Base-by-base conservation (phyloP, 2,797 vertebrate genomes). In the Alca torda region DNA sequence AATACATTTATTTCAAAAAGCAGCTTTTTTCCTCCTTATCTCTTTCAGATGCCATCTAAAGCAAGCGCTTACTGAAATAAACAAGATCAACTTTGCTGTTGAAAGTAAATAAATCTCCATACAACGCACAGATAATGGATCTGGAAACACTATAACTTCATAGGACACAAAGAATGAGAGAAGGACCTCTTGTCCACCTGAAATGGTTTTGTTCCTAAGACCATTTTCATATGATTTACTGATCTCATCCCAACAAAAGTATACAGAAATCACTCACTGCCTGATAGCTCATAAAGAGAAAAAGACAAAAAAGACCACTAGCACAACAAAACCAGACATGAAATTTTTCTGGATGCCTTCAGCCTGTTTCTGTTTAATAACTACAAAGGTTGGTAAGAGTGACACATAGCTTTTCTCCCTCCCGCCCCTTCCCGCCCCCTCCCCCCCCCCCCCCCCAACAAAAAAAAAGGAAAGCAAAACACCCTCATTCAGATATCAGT, bases 1-100 rank as follows among this genome's bases (percentile, higher is more conserved):
- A 64, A 88, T 57, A 87, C 61, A 90, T 93, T 74, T 84, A 77
- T 83, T 89, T 94, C 84, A 80, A 97, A 92, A 83, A 81, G 30
- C 18, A 56, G 65, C 25, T 57, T 92, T 94, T 81, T 91, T 54
- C 30, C 35, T 81, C 43, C 53, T 68, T 46, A 23, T 43, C 65
- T 48, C 50, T 57, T 85, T 92, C 87, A 87, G 89, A 81, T 83
- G 82, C 23, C 51, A 78, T 83, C 75, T 74, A 91, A 81, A 94
- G 60, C 68, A 79, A 94, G 90, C 70, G 86, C 72, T 84, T 96
- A 69, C 53, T 76, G 90, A 90, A 96, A 87, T 86, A 91, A 94
- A 96, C 57, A 87, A 70, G 41, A 87, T 77, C 72, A 74, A 39
- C 54, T 84, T 84, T 67, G 64, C 88, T 60, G 57, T 45, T 68